phyloP scores from a whole-genome alignment of 2,113 vertebrate species.

The Pelodiscus sinensis region DNA sequence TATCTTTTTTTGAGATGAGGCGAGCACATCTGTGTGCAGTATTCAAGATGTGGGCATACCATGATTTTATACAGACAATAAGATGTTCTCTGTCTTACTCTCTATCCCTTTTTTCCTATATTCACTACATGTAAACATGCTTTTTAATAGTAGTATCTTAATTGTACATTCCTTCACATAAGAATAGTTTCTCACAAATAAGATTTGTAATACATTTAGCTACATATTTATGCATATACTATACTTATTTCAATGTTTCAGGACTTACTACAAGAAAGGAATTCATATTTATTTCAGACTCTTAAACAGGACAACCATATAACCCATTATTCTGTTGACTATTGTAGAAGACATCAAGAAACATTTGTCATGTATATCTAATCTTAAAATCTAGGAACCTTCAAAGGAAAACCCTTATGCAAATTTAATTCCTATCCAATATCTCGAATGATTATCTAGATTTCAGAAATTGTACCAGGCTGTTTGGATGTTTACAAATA shows the following conservation, averaged over 20 bases:
- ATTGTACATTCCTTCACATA: background rate
- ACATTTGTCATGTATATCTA: background rate
- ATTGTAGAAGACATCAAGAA: background rate
- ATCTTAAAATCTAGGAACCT: background rate
- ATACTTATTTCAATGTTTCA: background rate
- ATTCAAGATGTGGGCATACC: no score
- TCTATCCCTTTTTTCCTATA: background rate
- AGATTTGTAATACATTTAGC: background rate
- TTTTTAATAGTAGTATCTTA: background rate
- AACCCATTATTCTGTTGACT: background rate
- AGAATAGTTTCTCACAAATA: background rate
- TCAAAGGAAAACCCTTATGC: background rate
- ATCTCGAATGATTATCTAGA: background rate
- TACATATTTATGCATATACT: background rate
- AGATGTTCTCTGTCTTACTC: no score
- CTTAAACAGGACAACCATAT: background rate
- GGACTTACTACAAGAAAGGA: background rate
- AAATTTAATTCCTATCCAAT: background rate
- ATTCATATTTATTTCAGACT: background rate
- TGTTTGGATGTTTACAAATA: background rate
- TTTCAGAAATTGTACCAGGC: background rate
- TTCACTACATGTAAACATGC: background rate
- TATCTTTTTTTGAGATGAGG: no score
- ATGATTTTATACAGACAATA: no score
- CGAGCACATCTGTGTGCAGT: no score